Evolutionary conservation across 2,797 vertebrate genomes (phyloP), one percentile per base, ranked within the genome.

Genomic region (Platalea minor): DNA sequence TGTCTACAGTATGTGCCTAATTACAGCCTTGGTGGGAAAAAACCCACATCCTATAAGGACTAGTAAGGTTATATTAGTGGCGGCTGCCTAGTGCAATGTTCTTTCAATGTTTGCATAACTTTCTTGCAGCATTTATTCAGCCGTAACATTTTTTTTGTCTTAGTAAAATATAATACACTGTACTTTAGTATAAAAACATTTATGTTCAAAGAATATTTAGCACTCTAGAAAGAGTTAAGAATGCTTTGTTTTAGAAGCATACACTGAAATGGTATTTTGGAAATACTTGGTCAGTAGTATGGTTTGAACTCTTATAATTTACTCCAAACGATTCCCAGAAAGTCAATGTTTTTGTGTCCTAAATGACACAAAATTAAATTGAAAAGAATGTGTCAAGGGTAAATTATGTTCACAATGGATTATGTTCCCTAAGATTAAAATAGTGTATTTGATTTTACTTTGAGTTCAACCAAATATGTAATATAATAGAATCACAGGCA

Each of bases 21-120:
- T 91, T 92, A 79, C 83, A 95, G 88, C 69, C 94, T 86, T 51
- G 93, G 65, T 95, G 90, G 89, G 76, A 86, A 91, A 95, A 96
- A 43, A 41, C 21, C 75, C 85, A 91, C 89, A 95, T 95, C 94
- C 89, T 95, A 53, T 25, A 31, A 81, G 73, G 85, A 19, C 7
- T 73, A 10, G 61, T 29, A 48, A 64, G 87, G 54, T 46, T 93
- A 12, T 61, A 41, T 65, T 56, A 63, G 88, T 54, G 65, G 89
- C 59, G 86, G 37, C 79, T 88, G 91, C 67, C 57, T 70, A 16
- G 21, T 43, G 31, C 85, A 53, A 11, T 7, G 31, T 31, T 88
- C 88, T 56, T 51, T 74, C 76, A 67, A 0, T 67, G 74, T 75
- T 80, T 93, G 67, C 63, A 63, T 35, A 93, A 85, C 79, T 93